These are phyloP conservation scores for Mormyrus iriodes DNA, from an alignment of 2,113 vertebrate species.

Conservation along the genomic window DNA sequence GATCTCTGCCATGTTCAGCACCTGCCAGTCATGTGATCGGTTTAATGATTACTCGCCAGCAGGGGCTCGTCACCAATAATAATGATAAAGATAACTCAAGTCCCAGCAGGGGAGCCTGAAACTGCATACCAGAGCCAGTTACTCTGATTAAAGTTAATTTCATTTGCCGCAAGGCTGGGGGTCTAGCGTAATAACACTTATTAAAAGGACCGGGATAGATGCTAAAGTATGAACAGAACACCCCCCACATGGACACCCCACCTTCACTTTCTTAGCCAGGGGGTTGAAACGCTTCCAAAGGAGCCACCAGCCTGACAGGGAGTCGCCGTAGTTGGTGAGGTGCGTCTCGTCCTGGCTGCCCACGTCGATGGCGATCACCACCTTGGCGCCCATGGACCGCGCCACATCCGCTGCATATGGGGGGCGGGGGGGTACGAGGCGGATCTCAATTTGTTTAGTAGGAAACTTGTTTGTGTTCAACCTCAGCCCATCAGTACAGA, in stretches of 20 bases:
- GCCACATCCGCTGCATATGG: conserved; percentile 79
- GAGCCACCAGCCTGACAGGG: conserved; percentile 92
- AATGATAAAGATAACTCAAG: not conserved
- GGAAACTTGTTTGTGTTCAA: not conserved
- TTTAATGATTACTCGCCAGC: not conserved
- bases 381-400: conserved; percentile 87
- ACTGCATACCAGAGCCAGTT: not conserved
- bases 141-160: not conserved
- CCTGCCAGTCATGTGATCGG: conserved; percentile 52
- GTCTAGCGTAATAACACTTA: not conserved
- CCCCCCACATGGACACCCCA: conserved; percentile 38
- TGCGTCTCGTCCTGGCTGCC: conserved; percentile 89
- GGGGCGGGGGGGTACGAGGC: not conserved
- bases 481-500: not conserved
- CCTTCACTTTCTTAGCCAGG: conserved; percentile 84
- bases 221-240: not conserved
- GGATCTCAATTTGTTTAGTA: not conserved
- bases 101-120: not conserved
- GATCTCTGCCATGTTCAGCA: conserved; percentile 94
- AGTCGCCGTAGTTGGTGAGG: conserved; percentile 89
- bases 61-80: not conserved
- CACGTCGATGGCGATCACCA: conserved; percentile 88
- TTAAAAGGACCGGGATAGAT: not conserved
- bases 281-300: conserved; percentile 96
- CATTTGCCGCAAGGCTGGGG: not conserved